Percentiles rank a stretch among this genome's conserved stretches.
phyloP scores from a whole-genome alignment of 2,113 vertebrate species.

The Melanocharis versteri region DNA sequence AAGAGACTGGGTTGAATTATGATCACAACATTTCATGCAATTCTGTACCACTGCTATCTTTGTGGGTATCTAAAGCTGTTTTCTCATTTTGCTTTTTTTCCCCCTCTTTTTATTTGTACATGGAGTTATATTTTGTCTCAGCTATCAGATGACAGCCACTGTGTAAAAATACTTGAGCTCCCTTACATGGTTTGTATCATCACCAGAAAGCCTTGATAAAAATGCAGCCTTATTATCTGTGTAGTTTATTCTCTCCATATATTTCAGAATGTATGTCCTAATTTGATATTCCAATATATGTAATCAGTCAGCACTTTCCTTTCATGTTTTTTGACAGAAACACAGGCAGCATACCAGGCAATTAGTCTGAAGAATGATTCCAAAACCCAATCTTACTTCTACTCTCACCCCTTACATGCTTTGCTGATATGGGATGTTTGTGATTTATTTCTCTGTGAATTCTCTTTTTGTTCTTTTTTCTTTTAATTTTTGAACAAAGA shows the following conservation, averaged over 20 bases:
- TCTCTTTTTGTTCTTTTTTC: background rate
- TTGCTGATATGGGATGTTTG: background rate
- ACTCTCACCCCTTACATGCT: background rate
- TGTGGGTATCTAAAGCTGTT: constrained; percentile 14
- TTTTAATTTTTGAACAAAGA: background rate
- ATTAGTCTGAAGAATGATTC: constrained; percentile 64
- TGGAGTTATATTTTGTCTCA: constrained; percentile 35
- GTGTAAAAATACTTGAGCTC: constrained; percentile 29
- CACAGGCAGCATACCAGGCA: constrained; percentile 24
- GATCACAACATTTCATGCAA: background rate
- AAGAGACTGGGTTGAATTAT: background rate
- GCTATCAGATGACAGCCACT: constrained; percentile 40
- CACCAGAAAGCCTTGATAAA: constrained; percentile 42
- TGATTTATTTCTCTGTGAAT: background rate
- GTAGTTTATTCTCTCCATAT: constrained; percentile 43
- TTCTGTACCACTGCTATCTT: background rate
- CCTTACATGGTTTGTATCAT: constrained; percentile 28
- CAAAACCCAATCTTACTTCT: background rate
- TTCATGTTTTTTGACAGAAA: constrained; percentile 64
- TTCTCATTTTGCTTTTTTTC: background rate
- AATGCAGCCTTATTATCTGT: constrained; percentile 47
- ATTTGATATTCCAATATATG: constrained; percentile 56
- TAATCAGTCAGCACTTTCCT: constrained; percentile 42
- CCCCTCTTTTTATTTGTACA: background rate
- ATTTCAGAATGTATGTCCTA: constrained; percentile 46